phyloP scores from a whole-genome alignment of 2,888 invertebrate species.

The Glyphotaelius pellucidus region DNA sequence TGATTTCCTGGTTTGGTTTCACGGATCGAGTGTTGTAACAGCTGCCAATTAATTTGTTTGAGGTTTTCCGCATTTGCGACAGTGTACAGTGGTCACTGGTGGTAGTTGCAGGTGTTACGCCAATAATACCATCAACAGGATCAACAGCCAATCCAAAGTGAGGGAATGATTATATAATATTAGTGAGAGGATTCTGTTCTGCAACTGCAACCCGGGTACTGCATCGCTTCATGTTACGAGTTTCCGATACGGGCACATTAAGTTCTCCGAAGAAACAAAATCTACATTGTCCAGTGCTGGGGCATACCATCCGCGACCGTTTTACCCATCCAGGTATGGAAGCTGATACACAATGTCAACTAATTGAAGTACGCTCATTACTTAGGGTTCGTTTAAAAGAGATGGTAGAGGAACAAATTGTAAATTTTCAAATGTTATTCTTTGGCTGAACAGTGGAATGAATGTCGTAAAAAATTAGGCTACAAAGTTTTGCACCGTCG shows the following conservation, averaged over 20 bases:
- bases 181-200: neutral
- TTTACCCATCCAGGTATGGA: neutral
- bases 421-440: conserved; percentile 46
- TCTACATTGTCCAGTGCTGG: conserved; percentile 37
- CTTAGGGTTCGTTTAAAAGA: conserved; percentile 6
- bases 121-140: neutral
- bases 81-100: neutral
- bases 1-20: neutral
- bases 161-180: neutral
- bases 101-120: neutral
- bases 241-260: neutral
- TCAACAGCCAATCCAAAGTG: neutral
- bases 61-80: neutral
- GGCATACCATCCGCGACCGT: neutral
- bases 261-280: conserved; percentile 49
- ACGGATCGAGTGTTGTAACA: neutral
- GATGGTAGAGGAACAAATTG: neutral
- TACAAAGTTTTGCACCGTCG: conserved; percentile 78
- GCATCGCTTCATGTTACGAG: conserved; percentile 14
- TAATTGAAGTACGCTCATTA: conserved; percentile 18
- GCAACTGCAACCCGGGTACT: neutral
- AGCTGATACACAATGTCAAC: conserved; percentile 23
- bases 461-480: conserved; percentile 51
- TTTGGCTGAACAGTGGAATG: conserved; percentile 48
- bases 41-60: neutral